Base-by-base conservation (phyloP, 2,888 invertebrate species). In the Atrina japonica region DNA sequence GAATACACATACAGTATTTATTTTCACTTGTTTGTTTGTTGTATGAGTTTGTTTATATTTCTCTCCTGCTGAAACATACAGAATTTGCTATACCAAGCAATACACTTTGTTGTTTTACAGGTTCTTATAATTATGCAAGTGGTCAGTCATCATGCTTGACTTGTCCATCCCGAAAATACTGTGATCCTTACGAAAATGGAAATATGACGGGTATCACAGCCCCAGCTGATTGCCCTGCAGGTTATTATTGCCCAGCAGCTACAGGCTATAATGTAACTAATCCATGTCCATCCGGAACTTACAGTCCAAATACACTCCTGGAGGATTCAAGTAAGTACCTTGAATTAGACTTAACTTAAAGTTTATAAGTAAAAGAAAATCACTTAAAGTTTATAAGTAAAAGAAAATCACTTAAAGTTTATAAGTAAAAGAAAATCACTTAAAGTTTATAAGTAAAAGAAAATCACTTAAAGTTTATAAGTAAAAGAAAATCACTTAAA, bases 251-350 rank as follows among this genome's bases (percentile, higher is more conserved):
- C 71, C 89, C 88, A 0, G 21, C 29, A 1, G 75, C 78, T 6
- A 89, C 89, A 16, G 83, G 83, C 43, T 83, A 77, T 53, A 80
- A 81, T 50, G 69, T 70, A 49, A 82, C 86, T 63, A 78, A 88
- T 67, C 89, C 89, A 11, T 89, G 89, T 71, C 82, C 83, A 2
- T 40, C 81, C 0, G 89, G 89, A 23, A 86, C 85, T 0, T 89
- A 81, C 70, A 77, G 84, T 27, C 52, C 73, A 25, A 14, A 11
- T 5, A 65, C 61, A 0, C 67, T 67, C 7, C 63, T 78, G 3
- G 77, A 74, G 29, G 63, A 70, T 29, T 50, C 72, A 41, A 63
- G 87, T 87, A 77, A 74, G 81, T 68, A 25, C 11, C 9, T 1
- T 16, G 53, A 47, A 47, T 9, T 35, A 11, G 35, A 7, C 35